Conservation (phyloP, 2,888 invertebrate genomes). For the Gortyna flavago region DNA sequence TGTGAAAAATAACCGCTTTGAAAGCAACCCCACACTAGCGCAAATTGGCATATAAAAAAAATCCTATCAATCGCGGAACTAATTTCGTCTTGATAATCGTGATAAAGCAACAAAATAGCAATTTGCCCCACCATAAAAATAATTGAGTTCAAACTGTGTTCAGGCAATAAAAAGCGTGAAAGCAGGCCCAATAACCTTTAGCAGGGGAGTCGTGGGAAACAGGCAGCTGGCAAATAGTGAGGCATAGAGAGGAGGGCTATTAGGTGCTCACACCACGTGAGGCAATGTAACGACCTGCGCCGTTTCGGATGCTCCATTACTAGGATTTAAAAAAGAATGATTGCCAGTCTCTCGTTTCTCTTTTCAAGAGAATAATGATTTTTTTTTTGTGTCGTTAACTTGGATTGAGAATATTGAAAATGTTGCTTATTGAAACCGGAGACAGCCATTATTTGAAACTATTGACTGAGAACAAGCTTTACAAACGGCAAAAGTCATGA, state of each 20-base stretch:
- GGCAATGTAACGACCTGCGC: slow-evolving; percentile 81
- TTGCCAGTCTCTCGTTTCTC: slow-evolving; percentile 59
- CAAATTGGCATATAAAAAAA: slow-evolving; percentile 74
- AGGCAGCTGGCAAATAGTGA: slow-evolving; percentile 85
- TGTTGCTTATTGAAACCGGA: slow-evolving; percentile 32
- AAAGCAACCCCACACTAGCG: slow-evolving; percentile 56
- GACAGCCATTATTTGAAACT: background rate
- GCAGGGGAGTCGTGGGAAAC: slow-evolving; percentile 85
- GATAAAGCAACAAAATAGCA: slow-evolving; percentile 90
- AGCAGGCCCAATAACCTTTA: slow-evolving; percentile 89
- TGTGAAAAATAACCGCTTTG: slow-evolving; percentile 51
- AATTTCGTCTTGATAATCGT: slow-evolving; percentile 88
- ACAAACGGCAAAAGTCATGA: background rate
- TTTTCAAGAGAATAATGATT: slow-evolving; percentile 64
- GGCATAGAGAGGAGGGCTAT: slow-evolving; percentile 85
- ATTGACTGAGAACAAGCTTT: background rate
- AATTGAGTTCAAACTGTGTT: slow-evolving; percentile 90
- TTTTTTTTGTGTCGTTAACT: slow-evolving; percentile 40
- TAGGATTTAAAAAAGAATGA: slow-evolving; percentile 74
- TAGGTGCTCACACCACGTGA: slow-evolving; percentile 84
- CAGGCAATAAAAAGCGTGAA: slow-evolving; percentile 89
- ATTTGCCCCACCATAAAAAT: slow-evolving; percentile 89
- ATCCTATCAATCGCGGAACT: slow-evolving; percentile 85
- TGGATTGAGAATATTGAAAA: slow-evolving; percentile 48
- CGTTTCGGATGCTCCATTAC: slow-evolving; percentile 81